Base-by-base conservation (phyloP, 2,797 vertebrate species). In the Gorsachius magnificus region DNA sequence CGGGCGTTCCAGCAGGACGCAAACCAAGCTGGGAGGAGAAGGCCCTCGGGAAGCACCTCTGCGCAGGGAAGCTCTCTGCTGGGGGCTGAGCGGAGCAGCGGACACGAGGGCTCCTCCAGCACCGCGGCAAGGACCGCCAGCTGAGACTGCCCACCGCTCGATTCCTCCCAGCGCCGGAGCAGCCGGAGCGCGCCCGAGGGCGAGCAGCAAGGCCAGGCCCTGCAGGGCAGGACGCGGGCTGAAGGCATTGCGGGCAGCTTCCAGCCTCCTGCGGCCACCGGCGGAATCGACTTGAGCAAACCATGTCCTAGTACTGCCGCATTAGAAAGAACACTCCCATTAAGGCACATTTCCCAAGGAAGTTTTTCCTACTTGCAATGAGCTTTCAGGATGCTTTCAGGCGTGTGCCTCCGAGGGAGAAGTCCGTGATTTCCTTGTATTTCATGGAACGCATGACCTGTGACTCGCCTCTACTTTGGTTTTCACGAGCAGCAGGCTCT, bases 141-240 rank as follows among this genome's bases (percentile, higher is more conserved):
- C 43, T 6, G 20, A 66, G 13, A 57, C 21, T 28, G 50, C 19
- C 43, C 29, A 33, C 8, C 5, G 3, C 21, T 20, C 10, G 5
- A 22, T 17, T 25, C 10, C 51, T 46, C 19, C 25, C 58, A 35
- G 28, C 28, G 22, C 13, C 0, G 5, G 15, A 45, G 38, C 0
- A 29, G 36, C 35, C 0, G 0, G 16, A 33, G 77, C 0, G 0
- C 13, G 26, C 63, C 38, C 36, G 36, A 14, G 66, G 51, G 51
- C 0, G 10, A 71, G 58, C 43, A 58, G 29, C 35, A 29, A 57
- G 41, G 69, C 25, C 3, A n/a, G 19, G 13, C 11, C 48, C 75
- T 60, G 31, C 13, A 10, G 16, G 25, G 33, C 3, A 21, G 51
- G 61, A 51, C 1, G 1, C 16, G 15, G 53, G 41, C 24, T 4